Percentiles rank a stretch among this genome's conserved stretches.
Conservation (phyloP, 1,140 invertebrate genomes). For the Drosophila nikananu region DNA sequence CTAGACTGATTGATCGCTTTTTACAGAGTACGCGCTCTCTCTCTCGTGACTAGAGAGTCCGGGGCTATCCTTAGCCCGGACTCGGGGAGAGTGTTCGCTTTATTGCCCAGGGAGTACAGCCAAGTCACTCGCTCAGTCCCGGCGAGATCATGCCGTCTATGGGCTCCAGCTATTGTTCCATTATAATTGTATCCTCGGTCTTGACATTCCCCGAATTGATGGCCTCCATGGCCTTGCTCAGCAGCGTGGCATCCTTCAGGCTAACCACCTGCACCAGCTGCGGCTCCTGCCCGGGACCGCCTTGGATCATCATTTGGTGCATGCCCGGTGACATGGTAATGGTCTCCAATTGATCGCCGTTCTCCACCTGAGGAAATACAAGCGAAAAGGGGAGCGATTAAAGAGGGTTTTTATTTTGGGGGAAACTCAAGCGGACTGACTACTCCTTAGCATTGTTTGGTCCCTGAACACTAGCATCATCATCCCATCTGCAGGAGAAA, state of each 20-base stretch:
- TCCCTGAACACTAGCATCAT: background rate
- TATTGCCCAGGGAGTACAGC: conserved; percentile 9
- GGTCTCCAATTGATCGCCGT: conserved; percentile 89
- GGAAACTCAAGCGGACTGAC: background rate
- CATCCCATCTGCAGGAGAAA: background rate
- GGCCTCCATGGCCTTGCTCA: conserved; percentile 91
- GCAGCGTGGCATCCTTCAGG: conserved; percentile 91
- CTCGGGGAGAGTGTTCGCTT: conserved; percentile 7
- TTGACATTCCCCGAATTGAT: conserved; percentile 86
- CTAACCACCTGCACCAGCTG: conserved; percentile 93
- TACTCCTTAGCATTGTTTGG: background rate
- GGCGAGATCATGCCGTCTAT: conserved; percentile 51
- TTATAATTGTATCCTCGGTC: conserved; percentile 83
- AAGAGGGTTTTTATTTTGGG: background rate
- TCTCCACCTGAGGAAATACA: conserved; percentile 87
- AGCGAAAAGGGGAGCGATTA: background rate
- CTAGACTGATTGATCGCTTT: conserved; percentile 48
- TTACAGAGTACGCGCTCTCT: conserved; percentile 38
- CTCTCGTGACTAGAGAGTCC: conserved; percentile 31
- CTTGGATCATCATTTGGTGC: conserved; percentile 92
- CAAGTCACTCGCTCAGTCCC: conserved; percentile 39
- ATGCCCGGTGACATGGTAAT: conserved; percentile 90
- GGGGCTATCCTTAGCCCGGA: background rate
- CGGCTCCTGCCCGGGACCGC: conserved; percentile 89
- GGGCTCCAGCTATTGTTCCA: conserved; percentile 78